Conservation (phyloP, 2,113 vertebrate genomes). For the Chroicocephalus ridibundus region DNA sequence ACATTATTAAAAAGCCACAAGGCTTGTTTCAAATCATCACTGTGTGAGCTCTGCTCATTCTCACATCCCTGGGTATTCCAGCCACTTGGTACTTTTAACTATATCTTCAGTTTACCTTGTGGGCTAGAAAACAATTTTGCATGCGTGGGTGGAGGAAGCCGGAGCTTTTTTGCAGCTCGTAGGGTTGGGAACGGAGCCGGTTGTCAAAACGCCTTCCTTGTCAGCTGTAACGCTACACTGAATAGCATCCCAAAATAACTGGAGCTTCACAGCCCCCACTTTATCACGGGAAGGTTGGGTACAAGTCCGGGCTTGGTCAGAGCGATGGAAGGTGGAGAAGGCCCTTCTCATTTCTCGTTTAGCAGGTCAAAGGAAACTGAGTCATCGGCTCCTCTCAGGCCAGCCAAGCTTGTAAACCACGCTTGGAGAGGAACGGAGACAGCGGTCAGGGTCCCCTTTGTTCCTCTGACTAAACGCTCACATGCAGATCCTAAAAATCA, state of each 20-base stretch:
- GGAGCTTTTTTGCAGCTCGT: background rate
- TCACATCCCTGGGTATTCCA: slow-evolving; percentile 83
- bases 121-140: slow-evolving; percentile 64
- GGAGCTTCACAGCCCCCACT: background rate
- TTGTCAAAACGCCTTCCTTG: slow-evolving; percentile 48
- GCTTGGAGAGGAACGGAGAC: background rate
- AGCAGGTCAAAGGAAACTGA: background rate
- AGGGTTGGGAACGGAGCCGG: slow-evolving; percentile 19
- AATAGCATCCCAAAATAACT: slow-evolving; percentile 40
- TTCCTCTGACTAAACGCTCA: background rate
- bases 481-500: background rate
- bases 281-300: accelerated
- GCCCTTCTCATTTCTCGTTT: background rate
- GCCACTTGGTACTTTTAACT: slow-evolving; percentile 82
- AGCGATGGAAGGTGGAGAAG: background rate
- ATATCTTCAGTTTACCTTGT: slow-evolving; percentile 71
- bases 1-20: slow-evolving; percentile 90
- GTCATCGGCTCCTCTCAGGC: background rate
- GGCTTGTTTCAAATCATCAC: slow-evolving; percentile 86
- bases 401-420: background rate
- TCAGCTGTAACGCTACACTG: slow-evolving; percentile 3
- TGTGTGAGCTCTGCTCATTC: slow-evolving; percentile 86
- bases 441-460: background rate
- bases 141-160: slow-evolving; percentile 45
- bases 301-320: background rate